Evolutionary conservation across 2,797 vertebrate species (phyloP).

Genomic region (Chaetophractus vellerosus): DNA sequence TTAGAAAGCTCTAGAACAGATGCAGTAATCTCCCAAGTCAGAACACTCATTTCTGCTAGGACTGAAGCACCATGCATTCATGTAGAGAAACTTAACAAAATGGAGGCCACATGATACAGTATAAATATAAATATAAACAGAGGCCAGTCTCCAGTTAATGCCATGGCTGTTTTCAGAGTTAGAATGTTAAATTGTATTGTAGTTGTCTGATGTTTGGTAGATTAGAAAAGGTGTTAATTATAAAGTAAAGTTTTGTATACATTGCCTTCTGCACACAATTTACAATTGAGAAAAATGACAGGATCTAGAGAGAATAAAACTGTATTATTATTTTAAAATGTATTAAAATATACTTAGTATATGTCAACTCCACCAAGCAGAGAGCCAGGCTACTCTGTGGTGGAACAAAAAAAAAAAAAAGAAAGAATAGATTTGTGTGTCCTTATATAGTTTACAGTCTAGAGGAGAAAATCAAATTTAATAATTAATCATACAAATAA

Average conservation of each 20-base stretch:
- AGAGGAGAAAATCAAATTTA: constrained; percentile 20
- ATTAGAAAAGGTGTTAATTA: neutral
- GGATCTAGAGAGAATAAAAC: neutral
- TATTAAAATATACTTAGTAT: neutral
- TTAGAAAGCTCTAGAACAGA: constrained; percentile 51
- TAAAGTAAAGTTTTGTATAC: neutral
- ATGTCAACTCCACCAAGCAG: neutral
- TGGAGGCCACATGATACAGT: neutral
- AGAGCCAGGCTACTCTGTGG: neutral
- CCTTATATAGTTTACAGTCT: neutral
- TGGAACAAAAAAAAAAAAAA: neutral
- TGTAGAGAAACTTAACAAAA: neutral
- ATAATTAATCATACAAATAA: neutral
- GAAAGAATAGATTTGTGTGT: neutral
- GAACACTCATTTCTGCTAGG: neutral
- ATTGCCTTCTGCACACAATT: neutral
- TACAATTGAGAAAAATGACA: neutral
- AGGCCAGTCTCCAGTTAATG: neutral
- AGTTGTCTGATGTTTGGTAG: neutral
- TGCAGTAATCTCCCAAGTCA: neutral
- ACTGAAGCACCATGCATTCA: neutral
- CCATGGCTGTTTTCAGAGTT: neutral
- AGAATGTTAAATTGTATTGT: neutral
- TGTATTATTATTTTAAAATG: neutral
- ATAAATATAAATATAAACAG: neutral